Percentiles rank a stretch among this genome's conserved stretches.
Evolutionary conservation across 2,797 vertebrate genomes (phyloP).

Genomic region (Dendrocincla tyrannina): DNA sequence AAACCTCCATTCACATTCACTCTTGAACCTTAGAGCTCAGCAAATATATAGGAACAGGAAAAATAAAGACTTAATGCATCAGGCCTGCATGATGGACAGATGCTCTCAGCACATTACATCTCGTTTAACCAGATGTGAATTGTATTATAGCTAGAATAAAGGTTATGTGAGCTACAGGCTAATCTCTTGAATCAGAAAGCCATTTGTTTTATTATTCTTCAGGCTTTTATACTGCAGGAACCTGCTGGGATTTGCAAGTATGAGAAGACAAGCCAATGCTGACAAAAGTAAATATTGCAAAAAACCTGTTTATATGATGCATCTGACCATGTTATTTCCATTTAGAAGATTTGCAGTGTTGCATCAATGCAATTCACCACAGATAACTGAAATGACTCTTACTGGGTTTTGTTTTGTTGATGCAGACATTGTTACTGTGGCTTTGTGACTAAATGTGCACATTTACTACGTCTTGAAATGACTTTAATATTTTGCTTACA

Average conservation of each 20-base stretch:
- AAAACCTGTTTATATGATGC: neutral
- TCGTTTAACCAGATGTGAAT: constrained; percentile 26
- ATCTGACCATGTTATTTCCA: neutral
- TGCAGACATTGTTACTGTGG: neutral
- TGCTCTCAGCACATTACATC: neutral
- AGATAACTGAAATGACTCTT: neutral
- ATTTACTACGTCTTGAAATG: accelerated
- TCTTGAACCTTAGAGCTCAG: neutral
- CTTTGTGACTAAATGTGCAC: neutral
- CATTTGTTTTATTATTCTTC: constrained; percentile 29
- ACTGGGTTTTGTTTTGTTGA: neutral
- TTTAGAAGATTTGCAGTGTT: constrained; percentile 1
- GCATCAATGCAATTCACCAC: neutral
- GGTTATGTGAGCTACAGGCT: constrained; percentile 9
- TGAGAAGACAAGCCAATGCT: neutral
- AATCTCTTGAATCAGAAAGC: constrained; percentile 37
- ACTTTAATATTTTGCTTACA: neutral
- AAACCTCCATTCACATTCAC: neutral
- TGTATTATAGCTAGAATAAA: constrained; percentile 25
- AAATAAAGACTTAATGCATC: constrained; percentile 17
- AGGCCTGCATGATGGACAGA: neutral
- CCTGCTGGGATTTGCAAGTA: neutral
- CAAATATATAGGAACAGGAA: neutral
- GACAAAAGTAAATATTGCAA: constrained; percentile 1
- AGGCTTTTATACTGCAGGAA: neutral